A percentile compares a stretch with the other conserved stretches of the same genome.
phyloP scores from a whole-genome alignment of 1,140 invertebrate species.

The Aphaenogaster rudis region DNA sequence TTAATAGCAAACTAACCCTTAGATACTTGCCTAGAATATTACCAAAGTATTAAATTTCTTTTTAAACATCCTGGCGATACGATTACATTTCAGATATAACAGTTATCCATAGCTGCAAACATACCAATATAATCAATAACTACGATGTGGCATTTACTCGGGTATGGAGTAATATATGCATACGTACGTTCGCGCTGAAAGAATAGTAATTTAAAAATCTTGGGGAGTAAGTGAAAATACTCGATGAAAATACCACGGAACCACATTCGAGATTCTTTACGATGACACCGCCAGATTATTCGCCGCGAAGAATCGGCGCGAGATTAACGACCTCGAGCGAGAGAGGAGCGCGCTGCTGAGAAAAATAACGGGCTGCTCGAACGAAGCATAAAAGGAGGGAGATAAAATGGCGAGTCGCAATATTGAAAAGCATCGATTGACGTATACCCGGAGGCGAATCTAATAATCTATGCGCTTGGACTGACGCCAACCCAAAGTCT shows the following conservation, averaged over 20 bases:
- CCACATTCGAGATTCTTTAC: constrained; percentile 6
- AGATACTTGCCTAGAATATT: neutral
- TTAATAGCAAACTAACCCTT: neutral
- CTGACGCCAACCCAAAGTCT: constrained; percentile 78
- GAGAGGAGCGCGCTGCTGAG: neutral
- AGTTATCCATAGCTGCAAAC: neutral
- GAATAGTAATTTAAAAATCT: constrained; percentile 25
- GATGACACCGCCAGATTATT: constrained; percentile 37
- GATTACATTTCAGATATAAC: neutral
- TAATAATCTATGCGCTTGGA: constrained; percentile 81
- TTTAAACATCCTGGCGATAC: neutral
- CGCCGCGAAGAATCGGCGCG: constrained; percentile 3
- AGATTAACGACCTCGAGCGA: constrained; percentile 39
- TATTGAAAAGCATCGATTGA: constrained; percentile 77
- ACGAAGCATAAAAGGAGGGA: constrained; percentile 21
- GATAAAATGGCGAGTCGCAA: constrained; percentile 66
- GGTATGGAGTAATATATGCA: neutral
- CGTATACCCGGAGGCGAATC: constrained; percentile 63
- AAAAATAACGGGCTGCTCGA: constrained; percentile 54
- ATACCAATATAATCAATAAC: neutral
- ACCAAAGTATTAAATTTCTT: neutral
- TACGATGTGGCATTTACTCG: neutral
- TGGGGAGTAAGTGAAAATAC: neutral
- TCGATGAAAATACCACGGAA: neutral
- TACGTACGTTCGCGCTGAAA: neutral